Percentiles rank a stretch among this genome's conserved stretches.
Evolutionary conservation across 2,888 invertebrate species (phyloP).

Genomic region (Drosophila ochracea): DNA sequence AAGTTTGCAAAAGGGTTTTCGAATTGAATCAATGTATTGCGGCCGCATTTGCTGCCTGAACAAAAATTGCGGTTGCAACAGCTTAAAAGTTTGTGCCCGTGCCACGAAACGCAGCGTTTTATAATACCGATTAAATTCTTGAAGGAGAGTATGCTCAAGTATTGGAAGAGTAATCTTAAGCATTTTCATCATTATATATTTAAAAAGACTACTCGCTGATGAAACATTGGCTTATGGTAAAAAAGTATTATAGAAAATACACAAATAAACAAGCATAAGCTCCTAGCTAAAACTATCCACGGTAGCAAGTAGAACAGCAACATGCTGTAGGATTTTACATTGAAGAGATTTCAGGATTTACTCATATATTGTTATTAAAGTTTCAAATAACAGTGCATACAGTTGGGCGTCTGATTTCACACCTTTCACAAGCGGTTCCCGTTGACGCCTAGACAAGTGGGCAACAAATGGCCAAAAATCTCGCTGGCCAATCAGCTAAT

Average conservation of each 20-base stretch:
- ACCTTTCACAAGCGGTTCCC: neutral
- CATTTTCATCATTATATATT: neutral
- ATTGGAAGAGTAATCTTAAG: neutral
- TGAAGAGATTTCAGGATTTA: neutral
- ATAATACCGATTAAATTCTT: neutral
- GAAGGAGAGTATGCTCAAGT: neutral
- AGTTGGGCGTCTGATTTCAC: constrained; percentile 13
- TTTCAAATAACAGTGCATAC: constrained; percentile 16
- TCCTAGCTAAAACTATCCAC: neutral
- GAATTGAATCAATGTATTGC: constrained; percentile 47
- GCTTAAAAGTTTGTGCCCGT: constrained; percentile 28
- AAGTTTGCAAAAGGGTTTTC: constrained; percentile 45
- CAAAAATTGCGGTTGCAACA: constrained; percentile 6
- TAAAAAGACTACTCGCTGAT: neutral
- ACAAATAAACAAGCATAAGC: neutral
- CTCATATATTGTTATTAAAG: neutral
- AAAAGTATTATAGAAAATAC: neutral
- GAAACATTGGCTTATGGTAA: neutral
- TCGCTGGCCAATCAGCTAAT: constrained; percentile 49
- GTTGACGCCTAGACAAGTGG: constrained; percentile 20
- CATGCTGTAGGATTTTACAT: neutral
- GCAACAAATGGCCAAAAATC: constrained; percentile 43
- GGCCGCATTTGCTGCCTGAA: constrained; percentile 8
- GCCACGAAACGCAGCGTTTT: constrained; percentile 3
- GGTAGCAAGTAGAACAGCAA: neutral